Base-by-base conservation (phyloP, 2,113 vertebrate genomes). In the Laticauda laticaudata region DNA sequence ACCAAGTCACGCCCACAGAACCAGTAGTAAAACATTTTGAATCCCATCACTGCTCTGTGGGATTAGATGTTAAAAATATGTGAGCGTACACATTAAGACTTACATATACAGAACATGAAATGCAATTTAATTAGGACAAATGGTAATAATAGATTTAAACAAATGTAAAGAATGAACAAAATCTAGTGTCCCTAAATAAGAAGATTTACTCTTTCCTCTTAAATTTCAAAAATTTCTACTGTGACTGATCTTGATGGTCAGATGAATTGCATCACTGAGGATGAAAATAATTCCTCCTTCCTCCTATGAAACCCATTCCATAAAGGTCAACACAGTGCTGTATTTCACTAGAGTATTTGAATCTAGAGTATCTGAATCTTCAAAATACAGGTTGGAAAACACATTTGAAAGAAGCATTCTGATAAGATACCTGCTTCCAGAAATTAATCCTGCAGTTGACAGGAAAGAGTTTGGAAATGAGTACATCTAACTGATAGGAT, bases 381-480 rank as follows among this genome's bases (percentile, higher is more conserved):
- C 69, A 75, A 75, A 75, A 75, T 75, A 75, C 6, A 18, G n/a
- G 34, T n/a, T 75, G n/a, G 69, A 75, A 53, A 88, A 54, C 45
- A 87, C 43, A 48, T 64, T 94, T 94, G 85, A 61, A 39, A 90
- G 6, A 90, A 3, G 21, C 26, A 92, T 29, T 92, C 92, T 93
- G 89, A 90, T 96, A 90, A 92, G n/a, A 69, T 14, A 87, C 34
- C 39, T 92, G 39, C 93, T 94, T 54, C 86, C 96, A 90, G 55
- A 51, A 26, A 34, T n/a, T 64, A 45, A 51, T 90, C 43, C 26
- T 90, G 39, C 15, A 95, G 92, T 54, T 81, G 92, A 90, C 88
- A 90, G 1, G 89, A 81, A 88, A 90, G 85, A 24, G 3, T 24
- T 5, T 89, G 23, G 10, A 55, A 95, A 88, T 91, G 12, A 43